A percentile compares a stretch with the other conserved stretches of the same genome.
These are phyloP conservation scores for Mirounga angustirostris DNA, from an alignment of 2,113 vertebrate species.

Conservation along the genomic window DNA sequence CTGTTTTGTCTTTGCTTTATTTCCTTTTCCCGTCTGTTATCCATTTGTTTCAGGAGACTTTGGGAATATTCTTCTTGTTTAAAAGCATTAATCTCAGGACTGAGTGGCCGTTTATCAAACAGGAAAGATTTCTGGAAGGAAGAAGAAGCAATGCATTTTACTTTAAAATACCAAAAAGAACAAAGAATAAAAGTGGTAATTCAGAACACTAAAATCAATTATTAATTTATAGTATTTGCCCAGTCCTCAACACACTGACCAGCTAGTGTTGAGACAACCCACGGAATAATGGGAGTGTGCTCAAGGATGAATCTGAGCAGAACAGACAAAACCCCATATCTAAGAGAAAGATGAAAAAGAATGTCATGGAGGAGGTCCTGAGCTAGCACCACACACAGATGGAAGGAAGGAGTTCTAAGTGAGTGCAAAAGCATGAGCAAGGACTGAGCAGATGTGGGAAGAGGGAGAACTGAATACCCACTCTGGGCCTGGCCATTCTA, in stretches of 20 bases:
- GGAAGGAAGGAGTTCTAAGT: background rate
- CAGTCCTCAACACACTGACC: background rate
- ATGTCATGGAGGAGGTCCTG: background rate
- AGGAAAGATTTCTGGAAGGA: constrained; percentile 88
- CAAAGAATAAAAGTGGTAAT: background rate
- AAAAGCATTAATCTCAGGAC: constrained; percentile 81
- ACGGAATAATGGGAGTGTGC: background rate
- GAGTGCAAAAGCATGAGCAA: background rate
- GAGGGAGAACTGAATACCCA: background rate
- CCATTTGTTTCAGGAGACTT: constrained; percentile 87
- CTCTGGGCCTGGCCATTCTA: background rate
- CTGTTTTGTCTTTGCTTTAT: constrained; percentile 83
- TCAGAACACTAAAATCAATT: constrained; percentile 20
- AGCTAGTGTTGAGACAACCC: background rate
- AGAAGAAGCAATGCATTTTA: constrained; percentile 57
- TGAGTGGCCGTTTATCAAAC: constrained; percentile 88
- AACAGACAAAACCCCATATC: background rate
- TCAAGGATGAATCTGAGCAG: background rate
- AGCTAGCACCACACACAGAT: background rate
- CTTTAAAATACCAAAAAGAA: background rate
- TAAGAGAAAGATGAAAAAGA: background rate
- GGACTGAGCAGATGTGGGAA: background rate
- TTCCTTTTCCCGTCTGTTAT: constrained; percentile 76
- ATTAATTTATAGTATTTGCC: constrained; percentile 26
- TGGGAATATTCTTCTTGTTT: constrained; percentile 87